Base-by-base conservation (phyloP, 1,140 invertebrate species). In the Drosophila prosaltans region DNA sequence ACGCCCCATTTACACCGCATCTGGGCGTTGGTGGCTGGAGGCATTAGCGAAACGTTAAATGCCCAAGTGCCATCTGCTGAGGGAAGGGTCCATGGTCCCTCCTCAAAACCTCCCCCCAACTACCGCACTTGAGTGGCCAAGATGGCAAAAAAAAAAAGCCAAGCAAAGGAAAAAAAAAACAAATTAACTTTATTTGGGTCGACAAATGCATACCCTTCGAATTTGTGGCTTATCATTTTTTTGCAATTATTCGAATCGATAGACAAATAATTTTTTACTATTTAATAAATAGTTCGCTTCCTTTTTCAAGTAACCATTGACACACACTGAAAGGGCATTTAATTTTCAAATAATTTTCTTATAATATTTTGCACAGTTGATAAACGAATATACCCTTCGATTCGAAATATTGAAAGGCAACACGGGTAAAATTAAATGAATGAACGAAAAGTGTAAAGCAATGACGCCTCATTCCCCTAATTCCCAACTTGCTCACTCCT, bases 371-470 rank as follows among this genome's bases (percentile, higher is more conserved):
- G 16, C 16, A 16, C 28, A 30, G 28, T 3, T 30, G 28, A 30
- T 30, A 30, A 30, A 30, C 4, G 28, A 21, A 45, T 48, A 51
- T 51, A 51, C 45, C 21, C 24, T 9, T 51, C 10, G 9, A 3
- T 26, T 2, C 21, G 26, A 51, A 24, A 9, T n/a, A 10, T 1
- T 4, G 26, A 51, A 51, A 9, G 70, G 70, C 48, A 65, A 63
- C 63, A 51, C 45, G 66, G 69, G 69, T 57, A 48, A 89, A 89
- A 89, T 84, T 84, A 89, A 89, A 89, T 84, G 84, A 89, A 89
- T 81, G 84, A 89, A 89, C 83, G 84, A 89, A 89, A 89, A 89
- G 84, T 89, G 84, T 84, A 89, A 89, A 89, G 84, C 83, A 88
- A 89, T 88, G 84, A 89, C 83, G 83, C 84, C 80, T 81, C 71